Evolutionary conservation across 1,140 invertebrate genomes (phyloP).

Genomic region (Bombus pascuorum): DNA sequence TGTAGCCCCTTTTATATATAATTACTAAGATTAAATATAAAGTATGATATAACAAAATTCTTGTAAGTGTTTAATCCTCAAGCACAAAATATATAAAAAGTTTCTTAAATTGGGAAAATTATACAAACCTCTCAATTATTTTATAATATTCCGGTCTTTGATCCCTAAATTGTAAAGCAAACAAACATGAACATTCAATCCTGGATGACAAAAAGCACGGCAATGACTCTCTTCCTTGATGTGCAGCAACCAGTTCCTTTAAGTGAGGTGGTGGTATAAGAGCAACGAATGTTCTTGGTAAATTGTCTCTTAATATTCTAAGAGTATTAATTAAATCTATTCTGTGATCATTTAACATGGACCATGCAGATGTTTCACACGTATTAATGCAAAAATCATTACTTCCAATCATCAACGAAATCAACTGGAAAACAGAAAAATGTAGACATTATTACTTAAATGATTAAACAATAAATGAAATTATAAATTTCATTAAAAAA

Average conservation of each 20-base stretch:
- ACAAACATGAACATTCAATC: constrained; percentile 82
- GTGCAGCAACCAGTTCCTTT: constrained; percentile 65
- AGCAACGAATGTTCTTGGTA: constrained; percentile 86
- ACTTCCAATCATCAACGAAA: constrained; percentile 87
- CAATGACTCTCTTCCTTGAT: constrained; percentile 63
- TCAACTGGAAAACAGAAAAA: constrained; percentile 81
- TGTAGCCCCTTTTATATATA: too few relatives aligned
- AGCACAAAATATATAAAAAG: too few relatives aligned
- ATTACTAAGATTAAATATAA: too few relatives aligned
- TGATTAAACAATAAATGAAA: too few relatives aligned
- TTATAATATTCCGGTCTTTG: constrained; percentile 66
- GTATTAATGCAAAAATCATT: constrained; percentile 89
- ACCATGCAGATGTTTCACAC: too few relatives aligned
- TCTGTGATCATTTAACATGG: too few relatives aligned
- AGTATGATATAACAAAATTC: too few relatives aligned
- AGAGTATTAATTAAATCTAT: constrained; percentile 64
- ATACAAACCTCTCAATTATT: constrained; percentile 79
- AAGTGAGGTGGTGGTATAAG: constrained; percentile 82
- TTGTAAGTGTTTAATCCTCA: too few relatives aligned
- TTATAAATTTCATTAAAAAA: too few relatives aligned
- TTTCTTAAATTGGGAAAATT: not conserved
- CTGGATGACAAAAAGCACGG: constrained; percentile 75
- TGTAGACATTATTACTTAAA: not conserved
- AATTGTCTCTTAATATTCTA: constrained; percentile 83
- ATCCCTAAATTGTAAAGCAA: constrained; percentile 69